phyloP scores from a whole-genome alignment of 2,113 vertebrate genomes.

The Elaphurus davidianus region DNA sequence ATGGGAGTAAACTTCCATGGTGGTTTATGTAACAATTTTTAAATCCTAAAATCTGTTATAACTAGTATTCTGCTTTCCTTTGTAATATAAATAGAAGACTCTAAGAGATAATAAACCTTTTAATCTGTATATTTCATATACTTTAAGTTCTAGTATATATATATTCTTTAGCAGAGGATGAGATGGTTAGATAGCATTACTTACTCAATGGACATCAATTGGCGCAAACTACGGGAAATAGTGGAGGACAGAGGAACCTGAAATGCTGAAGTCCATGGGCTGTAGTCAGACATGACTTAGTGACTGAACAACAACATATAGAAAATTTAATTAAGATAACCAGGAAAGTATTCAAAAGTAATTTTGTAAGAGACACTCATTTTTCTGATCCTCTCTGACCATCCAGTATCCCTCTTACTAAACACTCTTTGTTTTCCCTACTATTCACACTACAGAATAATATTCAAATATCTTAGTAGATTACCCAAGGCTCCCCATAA shows the following conservation, averaged over 20 bases:
- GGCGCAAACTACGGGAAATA: background rate
- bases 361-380: background rate
- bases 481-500: background rate
- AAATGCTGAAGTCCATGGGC: background rate
- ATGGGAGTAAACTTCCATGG: background rate
- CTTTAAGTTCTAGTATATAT: background rate
- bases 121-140: background rate
- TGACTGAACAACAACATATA: background rate
- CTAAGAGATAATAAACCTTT: background rate
- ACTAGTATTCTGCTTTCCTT: background rate
- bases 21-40: background rate
- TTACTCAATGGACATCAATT: background rate
- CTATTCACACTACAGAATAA: background rate
- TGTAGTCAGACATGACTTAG: background rate
- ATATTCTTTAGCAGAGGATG: background rate
- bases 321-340: background rate
- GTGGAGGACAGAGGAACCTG: background rate
- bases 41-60: background rate
- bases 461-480: background rate
- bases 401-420: background rate
- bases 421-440: background rate
- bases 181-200: background rate
- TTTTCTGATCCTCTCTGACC: background rate
- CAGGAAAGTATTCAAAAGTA: background rate
- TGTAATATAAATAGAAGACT: background rate